Conservation (phyloP, 2,113 vertebrate genomes). For the Neolamprologus tretocephalus region DNA sequence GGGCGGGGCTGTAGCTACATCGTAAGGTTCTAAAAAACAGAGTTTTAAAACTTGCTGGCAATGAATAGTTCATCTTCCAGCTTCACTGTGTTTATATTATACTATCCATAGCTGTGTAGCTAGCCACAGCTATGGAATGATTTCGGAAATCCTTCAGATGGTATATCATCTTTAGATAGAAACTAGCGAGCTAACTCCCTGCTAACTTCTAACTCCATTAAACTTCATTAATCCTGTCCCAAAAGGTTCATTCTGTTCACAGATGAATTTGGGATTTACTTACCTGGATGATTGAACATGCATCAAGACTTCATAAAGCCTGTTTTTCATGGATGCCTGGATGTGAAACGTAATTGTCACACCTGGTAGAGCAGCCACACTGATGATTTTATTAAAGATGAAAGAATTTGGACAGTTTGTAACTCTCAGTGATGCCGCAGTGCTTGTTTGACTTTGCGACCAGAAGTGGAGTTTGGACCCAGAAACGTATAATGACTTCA, state of each 20-base stretch:
- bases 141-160: neutral
- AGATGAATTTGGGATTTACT: neutral
- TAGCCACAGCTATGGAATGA: neutral
- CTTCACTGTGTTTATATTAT: too few relatives aligned
- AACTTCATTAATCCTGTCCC: neutral
- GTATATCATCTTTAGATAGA: neutral
- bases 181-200: neutral
- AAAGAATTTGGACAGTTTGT: neutral
- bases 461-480: neutral
- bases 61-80: too few relatives aligned
- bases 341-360: neutral
- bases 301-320: neutral
- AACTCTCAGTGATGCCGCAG: neutral
- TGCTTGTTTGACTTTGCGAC: neutral
- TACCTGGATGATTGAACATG: neutral
- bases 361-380: neutral
- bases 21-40: too few relatives aligned
- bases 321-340: neutral
- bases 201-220: neutral
- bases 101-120: neutral
- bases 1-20: too few relatives aligned
- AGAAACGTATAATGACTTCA: rapidly evolving
- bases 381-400: neutral
- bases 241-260: too few relatives aligned
- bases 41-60: too few relatives aligned